These are phyloP conservation scores for Agrochola lychnidis DNA, from an alignment of 2,888 invertebrate species.

Conservation along the genomic window DNA sequence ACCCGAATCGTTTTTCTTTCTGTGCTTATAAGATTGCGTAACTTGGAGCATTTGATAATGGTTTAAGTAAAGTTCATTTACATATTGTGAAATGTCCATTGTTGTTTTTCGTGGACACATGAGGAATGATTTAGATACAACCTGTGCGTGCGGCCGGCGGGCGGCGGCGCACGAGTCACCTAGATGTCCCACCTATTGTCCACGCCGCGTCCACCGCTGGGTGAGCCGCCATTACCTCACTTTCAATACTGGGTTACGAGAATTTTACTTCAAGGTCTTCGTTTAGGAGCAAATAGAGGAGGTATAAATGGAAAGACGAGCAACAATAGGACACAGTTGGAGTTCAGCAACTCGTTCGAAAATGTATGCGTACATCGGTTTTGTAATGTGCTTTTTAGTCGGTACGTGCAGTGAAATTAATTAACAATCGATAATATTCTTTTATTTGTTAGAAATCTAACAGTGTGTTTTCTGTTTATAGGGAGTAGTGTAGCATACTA, in stretches of 20 bases:
- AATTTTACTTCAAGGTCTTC: conserved; percentile 89
- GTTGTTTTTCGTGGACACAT: conserved; percentile 54
- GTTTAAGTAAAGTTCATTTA: conserved; percentile 39
- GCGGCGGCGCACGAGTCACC: conserved; percentile 85
- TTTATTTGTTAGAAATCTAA: conserved; percentile 40
- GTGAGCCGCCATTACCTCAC: conserved; percentile 90
- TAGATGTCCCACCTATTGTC: conserved; percentile 90
- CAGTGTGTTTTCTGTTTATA: conserved; percentile 71
- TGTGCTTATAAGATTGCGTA: conserved; percentile 28
- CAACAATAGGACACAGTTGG: conserved; percentile 86
- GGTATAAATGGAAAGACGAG: conserved; percentile 89
- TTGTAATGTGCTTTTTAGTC: conserved; percentile 83
- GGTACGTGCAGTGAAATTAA: conserved; percentile 83
- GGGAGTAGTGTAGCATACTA: conserved; percentile 83
- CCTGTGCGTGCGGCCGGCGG: conserved; percentile 81
- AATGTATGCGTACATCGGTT: conserved; percentile 84
- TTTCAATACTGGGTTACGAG: conserved; percentile 90
- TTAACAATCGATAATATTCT: conserved; percentile 46
- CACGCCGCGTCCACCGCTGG: conserved; percentile 82
- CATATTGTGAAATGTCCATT: conserved; percentile 52
- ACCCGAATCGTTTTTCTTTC: background rate
- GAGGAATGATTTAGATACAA: conserved; percentile 71
- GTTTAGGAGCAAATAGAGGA: conserved; percentile 88
- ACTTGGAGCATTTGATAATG: conserved; percentile 24
- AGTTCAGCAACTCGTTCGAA: conserved; percentile 82